phyloP scores from a whole-genome alignment of 1,140 invertebrate genomes.

The Drosophila kepulauana region DNA sequence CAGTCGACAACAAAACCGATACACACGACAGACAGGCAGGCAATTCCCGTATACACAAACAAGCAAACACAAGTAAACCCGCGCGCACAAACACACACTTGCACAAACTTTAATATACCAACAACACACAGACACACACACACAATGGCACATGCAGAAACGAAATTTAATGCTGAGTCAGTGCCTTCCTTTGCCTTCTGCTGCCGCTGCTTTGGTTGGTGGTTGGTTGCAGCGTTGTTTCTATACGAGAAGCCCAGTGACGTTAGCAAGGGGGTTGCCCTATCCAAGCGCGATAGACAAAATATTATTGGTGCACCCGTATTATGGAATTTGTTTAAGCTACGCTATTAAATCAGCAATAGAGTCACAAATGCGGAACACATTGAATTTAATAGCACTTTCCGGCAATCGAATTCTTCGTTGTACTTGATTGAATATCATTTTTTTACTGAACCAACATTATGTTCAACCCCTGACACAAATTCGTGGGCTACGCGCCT shows the following conservation, averaged over 20 bases:
- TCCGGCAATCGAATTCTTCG: no score
- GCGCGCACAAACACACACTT: conserved; percentile 8
- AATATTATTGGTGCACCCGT: background rate
- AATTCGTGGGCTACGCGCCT: conserved; percentile 23
- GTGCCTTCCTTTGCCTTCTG: conserved; percentile 62
- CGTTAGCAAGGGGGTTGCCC: conserved; percentile 17
- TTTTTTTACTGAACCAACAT: background rate
- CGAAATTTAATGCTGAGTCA: conserved; percentile 48
- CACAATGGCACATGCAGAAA: conserved; percentile 35
- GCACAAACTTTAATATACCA: conserved; percentile 1
- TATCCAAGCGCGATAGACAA: background rate
- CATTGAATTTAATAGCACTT: background rate
- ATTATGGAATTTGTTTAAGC: background rate
- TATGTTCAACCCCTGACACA: background rate
- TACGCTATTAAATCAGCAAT: background rate
- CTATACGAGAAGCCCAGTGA: conserved; percentile 45
- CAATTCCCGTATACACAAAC: conserved; percentile 15
- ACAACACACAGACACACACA: conserved; percentile 7
- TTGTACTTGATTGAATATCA: no score
- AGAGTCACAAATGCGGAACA: background rate
- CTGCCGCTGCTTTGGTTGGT: conserved; percentile 78
- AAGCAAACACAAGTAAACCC: conserved; percentile 13
- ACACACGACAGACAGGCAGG: conserved; percentile 20
- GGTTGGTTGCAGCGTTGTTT: conserved; percentile 58
- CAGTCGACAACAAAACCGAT: conserved; percentile 56